Conservation (phyloP, 2,888 invertebrate species). For the Caenorhabditis sp. region DNA sequence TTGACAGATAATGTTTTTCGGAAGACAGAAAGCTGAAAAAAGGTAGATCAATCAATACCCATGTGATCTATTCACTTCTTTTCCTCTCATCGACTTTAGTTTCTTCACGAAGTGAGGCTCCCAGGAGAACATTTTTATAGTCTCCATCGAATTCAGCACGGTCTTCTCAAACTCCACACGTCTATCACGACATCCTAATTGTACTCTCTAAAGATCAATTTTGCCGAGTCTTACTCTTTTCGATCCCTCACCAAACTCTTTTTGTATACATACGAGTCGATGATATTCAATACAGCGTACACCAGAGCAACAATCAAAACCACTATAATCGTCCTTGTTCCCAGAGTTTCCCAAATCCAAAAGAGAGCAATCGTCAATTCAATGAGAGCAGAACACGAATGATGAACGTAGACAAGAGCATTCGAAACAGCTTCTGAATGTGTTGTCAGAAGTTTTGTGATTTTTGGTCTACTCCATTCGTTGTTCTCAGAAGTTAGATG, state of each 20-base stretch:
- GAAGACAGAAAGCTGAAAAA: constrained; percentile 42
- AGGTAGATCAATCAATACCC: not conserved
- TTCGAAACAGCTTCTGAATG: constrained; percentile 66
- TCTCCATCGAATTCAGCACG: constrained; percentile 57
- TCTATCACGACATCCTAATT: constrained; percentile 61
- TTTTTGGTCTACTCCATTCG: constrained; percentile 58
- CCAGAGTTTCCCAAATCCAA: constrained; percentile 68
- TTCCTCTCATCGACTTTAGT: constrained; percentile 35
- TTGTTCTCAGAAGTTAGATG: constrained; percentile 50
- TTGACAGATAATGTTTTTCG: constrained; percentile 55
- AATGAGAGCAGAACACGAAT: constrained; percentile 60
- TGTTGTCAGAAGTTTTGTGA: constrained; percentile 66
- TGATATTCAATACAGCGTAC: constrained; percentile 57
- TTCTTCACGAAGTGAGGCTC: constrained; percentile 55
- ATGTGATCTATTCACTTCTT: constrained; percentile 42
- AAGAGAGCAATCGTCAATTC: constrained; percentile 66
- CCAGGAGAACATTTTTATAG: constrained; percentile 61
- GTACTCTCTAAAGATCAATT: constrained; percentile 46
- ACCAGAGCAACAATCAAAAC: constrained; percentile 56
- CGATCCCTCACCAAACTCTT: constrained; percentile 25
- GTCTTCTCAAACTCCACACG: constrained; percentile 67
- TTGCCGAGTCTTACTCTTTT: not conserved
- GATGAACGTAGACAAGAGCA: constrained; percentile 62
- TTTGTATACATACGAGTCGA: constrained; percentile 59
- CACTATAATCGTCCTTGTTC: constrained; percentile 61